These are phyloP conservation scores for Leucophenga varia DNA, from an alignment of 1,140 invertebrate genomes.

Conservation along the genomic window DNA sequence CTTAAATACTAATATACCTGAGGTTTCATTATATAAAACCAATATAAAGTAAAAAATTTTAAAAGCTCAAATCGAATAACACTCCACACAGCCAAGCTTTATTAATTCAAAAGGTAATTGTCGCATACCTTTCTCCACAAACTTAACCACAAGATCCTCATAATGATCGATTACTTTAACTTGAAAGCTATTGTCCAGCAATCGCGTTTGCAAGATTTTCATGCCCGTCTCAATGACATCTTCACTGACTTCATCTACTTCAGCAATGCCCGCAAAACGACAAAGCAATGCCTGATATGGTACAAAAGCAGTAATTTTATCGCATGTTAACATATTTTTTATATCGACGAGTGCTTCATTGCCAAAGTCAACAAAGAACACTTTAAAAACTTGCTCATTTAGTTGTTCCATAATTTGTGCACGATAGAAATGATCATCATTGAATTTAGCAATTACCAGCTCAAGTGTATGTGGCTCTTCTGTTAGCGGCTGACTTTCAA, in stretches of 20 bases:
- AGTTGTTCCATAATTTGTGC: slow-evolving; percentile 38
- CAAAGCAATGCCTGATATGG: slow-evolving; percentile 32
- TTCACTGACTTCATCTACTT: not conserved
- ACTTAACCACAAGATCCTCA: slow-evolving; percentile 15
- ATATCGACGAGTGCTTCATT: slow-evolving; percentile 33
- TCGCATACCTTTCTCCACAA: slow-evolving; percentile 1
- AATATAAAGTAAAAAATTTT: too few species aligned
- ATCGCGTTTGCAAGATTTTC: not conserved
- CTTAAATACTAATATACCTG: too few species aligned
- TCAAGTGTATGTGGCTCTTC: slow-evolving; percentile 25
- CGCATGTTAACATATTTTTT: slow-evolving; percentile 21
- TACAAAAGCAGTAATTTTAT: slow-evolving; percentile 16
- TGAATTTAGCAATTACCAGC: slow-evolving; percentile 35
- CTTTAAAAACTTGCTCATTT: slow-evolving; percentile 25
- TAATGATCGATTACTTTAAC: slow-evolving; percentile 11
- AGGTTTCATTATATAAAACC: too few species aligned
- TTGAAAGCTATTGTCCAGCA: slow-evolving; percentile 8
- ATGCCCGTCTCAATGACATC: not conserved
- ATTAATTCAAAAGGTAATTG: not conserved
- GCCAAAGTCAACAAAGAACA: slow-evolving; percentile 51
- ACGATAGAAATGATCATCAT: slow-evolving; percentile 38
- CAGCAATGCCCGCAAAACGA: slow-evolving; percentile 23
- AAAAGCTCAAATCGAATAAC: too few species aligned
- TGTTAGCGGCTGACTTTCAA: not conserved
- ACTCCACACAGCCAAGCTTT: too few species aligned